Percentiles rank a stretch among this genome's conserved stretches.
phyloP scores from a whole-genome alignment of 1,140 invertebrate genomes.

The Eubasilissa regina region DNA sequence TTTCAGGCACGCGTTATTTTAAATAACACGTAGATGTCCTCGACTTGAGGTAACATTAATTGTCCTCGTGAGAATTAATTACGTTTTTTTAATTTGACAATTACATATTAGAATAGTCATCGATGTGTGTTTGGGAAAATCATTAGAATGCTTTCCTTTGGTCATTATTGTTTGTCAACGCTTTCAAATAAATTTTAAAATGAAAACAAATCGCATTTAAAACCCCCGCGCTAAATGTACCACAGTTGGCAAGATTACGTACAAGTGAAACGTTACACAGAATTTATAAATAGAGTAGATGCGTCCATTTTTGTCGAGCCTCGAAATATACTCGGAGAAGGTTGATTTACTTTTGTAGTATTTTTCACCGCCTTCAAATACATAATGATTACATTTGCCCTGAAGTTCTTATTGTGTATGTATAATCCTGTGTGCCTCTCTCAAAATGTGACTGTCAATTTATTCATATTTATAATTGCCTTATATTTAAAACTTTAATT shows the following conservation, averaged over 20 bases:
- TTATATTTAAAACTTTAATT: conserved; percentile 27
- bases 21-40: too few species aligned
- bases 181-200: background rate
- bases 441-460: conserved; percentile 41
- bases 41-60: too few species aligned
- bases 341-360: conserved; percentile 12
- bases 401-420: conserved; percentile 11
- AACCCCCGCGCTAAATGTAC: conserved; percentile 32
- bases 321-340: background rate
- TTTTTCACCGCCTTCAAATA: background rate
- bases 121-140: background rate
- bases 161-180: conserved; percentile 1
- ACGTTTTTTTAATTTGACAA: too few species aligned
- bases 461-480: conserved; percentile 20
- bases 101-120: background rate
- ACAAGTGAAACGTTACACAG: conserved; percentile 1
- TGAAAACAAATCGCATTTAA: background rate
- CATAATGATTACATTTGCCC: conserved; percentile 6
- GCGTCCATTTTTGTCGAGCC: background rate
- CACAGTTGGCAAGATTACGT: conserved; percentile 10
- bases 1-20: background rate
- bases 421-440: conserved; percentile 30
- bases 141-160: background rate
- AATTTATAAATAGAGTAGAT: background rate
- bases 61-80: too few species aligned